Percentiles rank a stretch among this genome's conserved stretches.
Conservation (phyloP, 2,888 invertebrate species). For the Andrena camellia region DNA sequence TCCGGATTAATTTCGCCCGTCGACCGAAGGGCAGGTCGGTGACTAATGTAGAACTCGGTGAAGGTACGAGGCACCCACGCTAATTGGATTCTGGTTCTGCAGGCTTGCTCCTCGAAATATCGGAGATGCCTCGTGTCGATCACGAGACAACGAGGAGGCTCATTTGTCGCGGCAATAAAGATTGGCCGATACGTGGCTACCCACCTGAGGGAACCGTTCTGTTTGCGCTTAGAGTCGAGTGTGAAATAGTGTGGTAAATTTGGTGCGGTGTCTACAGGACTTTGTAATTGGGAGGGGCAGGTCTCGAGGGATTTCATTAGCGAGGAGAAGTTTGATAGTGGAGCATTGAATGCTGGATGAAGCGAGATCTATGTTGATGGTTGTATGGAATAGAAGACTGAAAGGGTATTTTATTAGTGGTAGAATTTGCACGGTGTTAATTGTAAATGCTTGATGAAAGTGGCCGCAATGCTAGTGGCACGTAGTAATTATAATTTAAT, state of each 20-base stretch:
- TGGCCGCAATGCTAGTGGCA: no score
- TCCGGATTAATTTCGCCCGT: conserved; percentile 73
- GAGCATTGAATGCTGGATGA: no score
- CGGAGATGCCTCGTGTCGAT: conserved; percentile 12
- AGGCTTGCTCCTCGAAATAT: conserved; percentile 17
- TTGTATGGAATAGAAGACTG: no score
- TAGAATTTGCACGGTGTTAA: no score
- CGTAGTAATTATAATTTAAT: no score
- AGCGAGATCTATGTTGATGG: no score
- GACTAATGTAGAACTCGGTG: conserved; percentile 69
- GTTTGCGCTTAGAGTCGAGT: conserved; percentile 30
- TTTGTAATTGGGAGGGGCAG: background rate
- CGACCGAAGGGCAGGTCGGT: conserved; percentile 60
- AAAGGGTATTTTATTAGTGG: no score
- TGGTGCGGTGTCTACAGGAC: background rate
- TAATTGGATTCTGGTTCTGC: conserved; percentile 76
- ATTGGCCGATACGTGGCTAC: conserved; percentile 39
- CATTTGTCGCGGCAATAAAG: conserved; percentile 60
- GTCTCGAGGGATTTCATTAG: no score
- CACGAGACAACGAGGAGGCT: conserved; percentile 39
- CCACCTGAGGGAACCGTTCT: conserved; percentile 12
- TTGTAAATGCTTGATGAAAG: no score
- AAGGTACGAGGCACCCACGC: conserved; percentile 66
- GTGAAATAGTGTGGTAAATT: conserved; percentile 17
- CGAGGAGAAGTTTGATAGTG: no score